These are phyloP conservation scores for Microtus oregoni DNA, from an alignment of 2,113 vertebrate genomes.

Conservation along the genomic window DNA sequence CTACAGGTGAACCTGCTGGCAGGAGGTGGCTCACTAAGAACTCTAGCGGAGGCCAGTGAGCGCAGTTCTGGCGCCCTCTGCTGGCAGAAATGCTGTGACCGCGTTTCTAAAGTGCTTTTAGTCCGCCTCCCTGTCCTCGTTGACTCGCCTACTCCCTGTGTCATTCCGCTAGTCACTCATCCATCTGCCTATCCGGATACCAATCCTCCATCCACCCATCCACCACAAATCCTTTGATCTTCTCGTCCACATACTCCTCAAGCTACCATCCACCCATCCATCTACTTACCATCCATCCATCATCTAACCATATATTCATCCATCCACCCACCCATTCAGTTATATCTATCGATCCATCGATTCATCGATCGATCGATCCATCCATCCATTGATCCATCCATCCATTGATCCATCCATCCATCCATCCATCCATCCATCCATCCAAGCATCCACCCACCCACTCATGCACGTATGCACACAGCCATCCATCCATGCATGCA, in stretches of 20 bases:
- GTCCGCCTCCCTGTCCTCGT: neutral
- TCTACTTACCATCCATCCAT: too few species aligned
- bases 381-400: too few species aligned
- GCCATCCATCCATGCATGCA: too few species aligned
- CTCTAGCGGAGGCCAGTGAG: rapidly evolving
- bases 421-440: too few species aligned
- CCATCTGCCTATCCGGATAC: neutral
- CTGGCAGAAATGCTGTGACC: conserved; percentile 54
- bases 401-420: too few species aligned
- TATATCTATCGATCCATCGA: neutral
- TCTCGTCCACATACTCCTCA: neutral
- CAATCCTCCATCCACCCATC: neutral
- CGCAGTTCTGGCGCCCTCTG: conserved; percentile 68
- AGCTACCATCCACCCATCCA: neutral
- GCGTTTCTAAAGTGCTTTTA: neutral
- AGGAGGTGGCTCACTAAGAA: neutral
- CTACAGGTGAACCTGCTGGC: neutral
- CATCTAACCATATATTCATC: too few species aligned
- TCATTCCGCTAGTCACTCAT: neutral
- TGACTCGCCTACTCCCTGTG: too few species aligned
- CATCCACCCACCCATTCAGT: neutral
- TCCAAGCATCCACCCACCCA: too few species aligned
- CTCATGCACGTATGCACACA: too few species aligned
- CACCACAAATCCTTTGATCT: neutral
- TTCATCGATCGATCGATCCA: neutral